These are phyloP conservation scores for Pimephales promelas DNA, from an alignment of 2,113 vertebrate genomes.

Conservation along the genomic window DNA sequence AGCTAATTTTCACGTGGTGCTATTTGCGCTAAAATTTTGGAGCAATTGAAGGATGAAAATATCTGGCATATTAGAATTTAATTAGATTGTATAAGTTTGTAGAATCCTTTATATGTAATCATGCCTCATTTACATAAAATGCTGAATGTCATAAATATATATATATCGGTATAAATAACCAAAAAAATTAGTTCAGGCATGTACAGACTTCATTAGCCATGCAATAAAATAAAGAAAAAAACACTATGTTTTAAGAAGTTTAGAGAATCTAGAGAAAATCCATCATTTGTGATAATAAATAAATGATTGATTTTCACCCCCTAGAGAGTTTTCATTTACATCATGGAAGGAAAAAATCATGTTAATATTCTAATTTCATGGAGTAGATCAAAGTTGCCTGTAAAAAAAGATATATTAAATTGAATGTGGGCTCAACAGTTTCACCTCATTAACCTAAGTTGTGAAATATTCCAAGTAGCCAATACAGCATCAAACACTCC, in stretches of 20 bases:
- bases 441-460: conserved; percentile 33
- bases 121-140: not conserved
- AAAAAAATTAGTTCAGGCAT: conserved; percentile 4
- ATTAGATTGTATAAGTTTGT: not conserved
- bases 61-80: conserved; percentile 32
- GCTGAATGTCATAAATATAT: not conserved
- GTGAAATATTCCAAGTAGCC: conserved; percentile 7
- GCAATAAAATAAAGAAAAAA: conserved; percentile 18
- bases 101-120: not conserved
- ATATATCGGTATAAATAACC: not conserved
- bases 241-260: not conserved
- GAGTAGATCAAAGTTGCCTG: conserved; percentile 48
- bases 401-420: conserved; percentile 18
- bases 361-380: conserved; percentile 55
- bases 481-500: conserved; percentile 14
- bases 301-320: conserved; percentile 48
- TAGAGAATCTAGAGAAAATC: not conserved
- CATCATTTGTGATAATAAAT: not conserved
- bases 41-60: conserved; percentile 11
- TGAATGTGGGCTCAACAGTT: conserved; percentile 18
- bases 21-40: conserved; percentile 67
- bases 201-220: conserved; percentile 8
- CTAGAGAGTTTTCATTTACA: conserved; percentile 32
- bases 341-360: conserved; percentile 49
- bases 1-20: conserved; percentile 76